A percentile compares a stretch with the other conserved stretches of the same genome.
Conservation (phyloP, 2,888 invertebrate species). For the Nomada fucata region DNA sequence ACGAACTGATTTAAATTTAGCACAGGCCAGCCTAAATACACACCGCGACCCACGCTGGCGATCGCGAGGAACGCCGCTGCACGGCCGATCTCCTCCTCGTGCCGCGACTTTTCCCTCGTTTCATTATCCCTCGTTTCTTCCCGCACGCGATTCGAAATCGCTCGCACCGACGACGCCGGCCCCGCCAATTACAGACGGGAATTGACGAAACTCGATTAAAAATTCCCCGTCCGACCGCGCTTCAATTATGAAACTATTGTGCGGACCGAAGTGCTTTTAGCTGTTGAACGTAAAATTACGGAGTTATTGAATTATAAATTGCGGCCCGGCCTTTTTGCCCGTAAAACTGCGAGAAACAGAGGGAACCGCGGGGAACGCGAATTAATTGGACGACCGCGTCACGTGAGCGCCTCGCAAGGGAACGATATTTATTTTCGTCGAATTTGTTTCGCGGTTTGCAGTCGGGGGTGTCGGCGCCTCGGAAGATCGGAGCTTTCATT, state of each 20-base stretch:
- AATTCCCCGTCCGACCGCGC: slow-evolving; percentile 43
- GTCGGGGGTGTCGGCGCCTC: not conserved
- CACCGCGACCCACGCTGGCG: slow-evolving; percentile 56
- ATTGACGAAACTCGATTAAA: slow-evolving; percentile 64
- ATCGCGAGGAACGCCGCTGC: slow-evolving; percentile 36
- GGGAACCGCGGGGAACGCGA: not conserved
- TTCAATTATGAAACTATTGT: slow-evolving; percentile 61
- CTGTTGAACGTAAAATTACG: slow-evolving; percentile 41
- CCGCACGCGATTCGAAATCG: not conserved
- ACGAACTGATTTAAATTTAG: slow-evolving; percentile 81
- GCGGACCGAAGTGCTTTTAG: slow-evolving; percentile 42
- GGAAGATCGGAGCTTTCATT: not conserved
- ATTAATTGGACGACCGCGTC: slow-evolving; percentile 42
- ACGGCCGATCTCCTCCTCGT: not conserved
- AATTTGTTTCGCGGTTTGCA: not conserved
- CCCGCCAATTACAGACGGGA: not conserved
- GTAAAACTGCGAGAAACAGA: not conserved
- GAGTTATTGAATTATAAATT: slow-evolving; percentile 49
- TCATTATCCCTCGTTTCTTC: not conserved
- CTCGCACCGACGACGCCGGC: not conserved
- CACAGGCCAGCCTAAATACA: slow-evolving; percentile 77
- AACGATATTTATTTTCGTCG: slow-evolving; percentile 7
- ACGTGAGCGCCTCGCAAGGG: not conserved
- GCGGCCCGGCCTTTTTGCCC: slow-evolving; percentile 10
- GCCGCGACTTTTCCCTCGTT: not conserved